A percentile compares a stretch with the other conserved stretches of the same genome.
These are phyloP conservation scores for Alviniconcha marisindica DNA, from an alignment of 1,140 invertebrate species.

Conservation along the genomic window DNA sequence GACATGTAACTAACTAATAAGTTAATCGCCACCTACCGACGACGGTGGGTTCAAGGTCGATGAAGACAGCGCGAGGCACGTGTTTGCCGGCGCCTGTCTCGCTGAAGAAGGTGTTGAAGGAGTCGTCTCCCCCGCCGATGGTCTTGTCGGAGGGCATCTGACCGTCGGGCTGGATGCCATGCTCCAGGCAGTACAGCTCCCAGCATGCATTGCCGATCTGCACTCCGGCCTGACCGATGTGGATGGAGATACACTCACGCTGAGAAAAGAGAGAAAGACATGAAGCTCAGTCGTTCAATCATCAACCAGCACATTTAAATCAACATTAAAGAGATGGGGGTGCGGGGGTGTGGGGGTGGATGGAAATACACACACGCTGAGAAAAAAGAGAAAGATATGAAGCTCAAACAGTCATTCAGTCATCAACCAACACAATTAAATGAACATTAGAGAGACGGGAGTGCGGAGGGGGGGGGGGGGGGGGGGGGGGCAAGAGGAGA, in stretches of 20 bases:
- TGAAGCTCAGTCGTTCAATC: too few relatives aligned
- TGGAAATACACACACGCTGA: too few relatives aligned
- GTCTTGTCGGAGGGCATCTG: conserved; percentile 74
- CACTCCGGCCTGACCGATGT: conserved; percentile 91
- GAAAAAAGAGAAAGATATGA: too few relatives aligned
- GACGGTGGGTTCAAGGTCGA: conserved; percentile 89
- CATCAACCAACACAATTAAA: too few relatives aligned
- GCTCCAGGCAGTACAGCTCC: conserved; percentile 92
- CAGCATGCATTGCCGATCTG: conserved; percentile 81
- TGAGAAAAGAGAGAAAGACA: conserved; percentile 47
- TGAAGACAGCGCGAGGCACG: conserved; percentile 88
- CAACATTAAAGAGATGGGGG: too few relatives aligned
- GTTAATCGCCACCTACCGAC: conserved; percentile 76
- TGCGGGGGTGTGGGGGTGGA: too few relatives aligned
- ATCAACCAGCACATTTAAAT: too few relatives aligned
- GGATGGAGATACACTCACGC: conserved; percentile 88
- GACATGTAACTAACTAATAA: too few relatives aligned
- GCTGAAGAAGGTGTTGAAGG: conserved; percentile 94
- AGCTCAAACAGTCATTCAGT: too few relatives aligned
- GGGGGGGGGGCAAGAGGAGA: too few relatives aligned
- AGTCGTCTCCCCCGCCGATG: conserved; percentile 83
- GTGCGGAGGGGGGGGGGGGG: too few relatives aligned
- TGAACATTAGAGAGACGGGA: too few relatives aligned
- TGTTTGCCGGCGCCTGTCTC: conserved; percentile 87
- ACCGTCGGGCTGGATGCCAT: conserved; percentile 92